Percentiles rank a stretch among this genome's conserved stretches.
Evolutionary conservation across 2,888 invertebrate genomes (phyloP).

Genomic region (Eristalinus sepulchralis): DNA sequence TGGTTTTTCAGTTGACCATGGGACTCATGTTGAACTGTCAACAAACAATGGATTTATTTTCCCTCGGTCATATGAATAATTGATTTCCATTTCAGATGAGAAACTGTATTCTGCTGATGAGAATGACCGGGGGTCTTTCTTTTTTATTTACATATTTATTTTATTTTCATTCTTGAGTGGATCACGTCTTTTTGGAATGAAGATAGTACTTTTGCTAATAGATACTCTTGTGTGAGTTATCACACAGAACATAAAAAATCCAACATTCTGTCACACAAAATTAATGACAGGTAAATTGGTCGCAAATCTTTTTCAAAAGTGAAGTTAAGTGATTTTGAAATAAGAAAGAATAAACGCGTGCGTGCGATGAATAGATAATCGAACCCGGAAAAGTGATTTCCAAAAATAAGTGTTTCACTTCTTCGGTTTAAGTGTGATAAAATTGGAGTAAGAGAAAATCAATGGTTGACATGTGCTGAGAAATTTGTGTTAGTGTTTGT

Average conservation of each 20-base stretch:
- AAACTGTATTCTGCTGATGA: background rate
- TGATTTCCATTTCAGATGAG: background rate
- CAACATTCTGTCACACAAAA: background rate
- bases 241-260: no score
- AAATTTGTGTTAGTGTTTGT: no score
- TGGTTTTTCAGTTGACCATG: background rate
- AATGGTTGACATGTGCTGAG: no score
- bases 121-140: background rate
- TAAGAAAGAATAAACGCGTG: background rate
- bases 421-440: background rate
- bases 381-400: background rate
- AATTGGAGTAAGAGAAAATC: background rate
- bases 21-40: background rate
- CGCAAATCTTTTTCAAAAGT: background rate
- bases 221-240: background rate
- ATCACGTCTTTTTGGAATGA: background rate
- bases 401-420: background rate
- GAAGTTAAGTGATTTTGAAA: background rate
- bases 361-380: background rate
- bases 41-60: background rate
- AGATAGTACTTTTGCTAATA: background rate
- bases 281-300: background rate
- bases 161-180: background rate
- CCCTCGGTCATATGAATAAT: background rate
- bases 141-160: no score